Percentiles rank a stretch among this genome's conserved stretches.
phyloP scores from a whole-genome alignment of 2,797 vertebrate genomes.

The Spizella passerina region DNA sequence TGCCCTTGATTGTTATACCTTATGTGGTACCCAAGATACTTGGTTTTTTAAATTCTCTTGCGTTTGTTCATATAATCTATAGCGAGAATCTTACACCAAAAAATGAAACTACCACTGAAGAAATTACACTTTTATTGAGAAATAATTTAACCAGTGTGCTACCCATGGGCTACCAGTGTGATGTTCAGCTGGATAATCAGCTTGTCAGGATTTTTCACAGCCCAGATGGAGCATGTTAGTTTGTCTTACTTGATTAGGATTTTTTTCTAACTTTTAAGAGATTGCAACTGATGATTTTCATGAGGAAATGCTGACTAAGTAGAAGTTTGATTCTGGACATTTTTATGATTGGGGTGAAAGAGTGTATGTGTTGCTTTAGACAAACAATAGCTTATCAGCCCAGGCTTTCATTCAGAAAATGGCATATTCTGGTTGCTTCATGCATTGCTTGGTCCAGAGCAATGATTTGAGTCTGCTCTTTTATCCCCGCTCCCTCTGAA shows the following conservation, averaged over 20 bases:
- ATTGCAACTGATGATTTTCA: not conserved
- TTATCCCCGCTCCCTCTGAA: fast-evolving
- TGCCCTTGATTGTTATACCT: not conserved
- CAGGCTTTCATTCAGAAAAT: not conserved
- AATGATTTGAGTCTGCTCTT: not conserved
- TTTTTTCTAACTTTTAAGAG: not conserved
- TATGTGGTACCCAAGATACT: not conserved
- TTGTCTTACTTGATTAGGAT: not conserved
- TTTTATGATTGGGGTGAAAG: not conserved
- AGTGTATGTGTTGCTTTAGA: not conserved
- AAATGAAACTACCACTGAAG: not conserved
- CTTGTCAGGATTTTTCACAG: not conserved
- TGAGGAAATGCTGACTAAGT: not conserved
- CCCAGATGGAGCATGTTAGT: not conserved
- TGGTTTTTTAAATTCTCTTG: not conserved
- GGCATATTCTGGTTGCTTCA: not conserved
- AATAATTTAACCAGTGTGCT: not conserved
- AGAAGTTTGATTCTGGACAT: not conserved
- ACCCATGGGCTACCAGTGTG: not conserved
- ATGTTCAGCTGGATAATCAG: not conserved
- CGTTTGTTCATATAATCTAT: not conserved
- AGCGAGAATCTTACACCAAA: not conserved
- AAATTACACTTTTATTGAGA: not conserved
- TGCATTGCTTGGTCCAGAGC: not conserved
- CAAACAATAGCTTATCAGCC: not conserved